Base-by-base conservation (phyloP, 2,888 invertebrate genomes). In the Bruchidius siliquastri region DNA sequence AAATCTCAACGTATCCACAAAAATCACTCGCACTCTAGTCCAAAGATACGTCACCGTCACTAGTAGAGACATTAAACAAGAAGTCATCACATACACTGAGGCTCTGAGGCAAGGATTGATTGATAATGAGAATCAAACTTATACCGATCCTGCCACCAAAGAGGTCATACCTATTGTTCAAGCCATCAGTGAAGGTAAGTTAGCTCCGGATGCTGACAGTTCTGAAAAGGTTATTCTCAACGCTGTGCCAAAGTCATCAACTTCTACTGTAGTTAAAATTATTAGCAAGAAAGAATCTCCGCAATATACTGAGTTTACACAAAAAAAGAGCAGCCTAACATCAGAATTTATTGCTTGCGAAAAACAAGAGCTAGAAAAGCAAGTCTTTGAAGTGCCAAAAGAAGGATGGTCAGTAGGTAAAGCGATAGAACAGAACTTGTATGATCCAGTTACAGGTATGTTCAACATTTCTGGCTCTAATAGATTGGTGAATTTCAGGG, bases 401-500 rank as follows among this genome's bases (percentile, higher is more conserved):
- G 94, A 93, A 74, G 96, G 97, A 2, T 96, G 96, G 94, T 90
- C 90, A 74, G 88, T 98, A 0, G 89, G 90, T 72, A 94, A 96
- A 81, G 96, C 97, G 1, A 95, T 98, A 77, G 89, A 93, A 68
- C 92, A 93, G 83, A 92, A 92, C 73, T 86, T 96, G 2, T 94
- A 97, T 80, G 94, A 98, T 85, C 93, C 97, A 0, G 88, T 90
- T 0, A 92, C 91, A 0, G 98, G 98, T 1, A 87, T 94, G 66
- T 96, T 98, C 81, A 91, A 92, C 20, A 94, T 98, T 77, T 95
- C 95, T 0, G 94, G 94, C 20, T 96, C 96, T 6, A 96, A 96
- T 84, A 89, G 95, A 79, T 87, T 93, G 73, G 91, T 96, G 69
- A 93, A 94, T 75, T 93, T 98, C 79, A 92, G 94, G 84, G 97